Evolutionary conservation across 2,888 invertebrate genomes (phyloP), one percentile per base, ranked within the genome.

Genomic region (Oscheius sp.): DNA sequence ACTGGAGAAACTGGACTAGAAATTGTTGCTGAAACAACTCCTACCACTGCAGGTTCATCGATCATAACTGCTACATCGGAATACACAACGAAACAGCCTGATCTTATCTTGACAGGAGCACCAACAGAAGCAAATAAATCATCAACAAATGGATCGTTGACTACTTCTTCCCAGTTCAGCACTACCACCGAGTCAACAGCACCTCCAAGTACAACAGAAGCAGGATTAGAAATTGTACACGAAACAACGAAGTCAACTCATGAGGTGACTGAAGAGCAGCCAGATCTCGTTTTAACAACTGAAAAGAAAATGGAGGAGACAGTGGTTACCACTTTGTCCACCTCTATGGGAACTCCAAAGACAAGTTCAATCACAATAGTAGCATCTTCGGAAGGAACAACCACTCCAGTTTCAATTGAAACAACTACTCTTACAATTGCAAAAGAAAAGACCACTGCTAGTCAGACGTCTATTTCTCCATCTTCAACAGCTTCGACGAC

Each of bases 211-310:
- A 44, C 28, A 24, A n/a, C 49, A 5, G 33, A 49, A 24, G 28
- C 30, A n/a, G 67, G 67, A 33, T 28, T 67, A 17, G 67, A 61
- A 51, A 67, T 70, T 36, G 44, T 68, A 17, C 28, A 38, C 38
- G 30, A 20, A n/a, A 66, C 65, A 20, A 72, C 30, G 30, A 6
- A 47, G 5, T 20, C 36, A 36, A 14, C 36, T 36, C 8, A 36
- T 9, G 36, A 36, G 36, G 14, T n/a, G n/a, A n/a, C n/a, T n/a
- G n/a, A n/a, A n/a, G 28, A 14, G 9, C 54, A 33, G 22, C 54
- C 54, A 9, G 54, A 54, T 20, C 20, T 54, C 8, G 54, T 54
- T n/a, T 36, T 51, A n/a, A 51, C 30, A n/a, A n/a, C n/a, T n/a
- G n/a, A n/a, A n/a, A n/a, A n/a, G n/a, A n/a, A n/a, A n/a, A n/a